A percentile compares a stretch with the other conserved stretches of the same genome.
phyloP scores from a whole-genome alignment of 2,113 vertebrate species.

The Cygnus atratus region DNA sequence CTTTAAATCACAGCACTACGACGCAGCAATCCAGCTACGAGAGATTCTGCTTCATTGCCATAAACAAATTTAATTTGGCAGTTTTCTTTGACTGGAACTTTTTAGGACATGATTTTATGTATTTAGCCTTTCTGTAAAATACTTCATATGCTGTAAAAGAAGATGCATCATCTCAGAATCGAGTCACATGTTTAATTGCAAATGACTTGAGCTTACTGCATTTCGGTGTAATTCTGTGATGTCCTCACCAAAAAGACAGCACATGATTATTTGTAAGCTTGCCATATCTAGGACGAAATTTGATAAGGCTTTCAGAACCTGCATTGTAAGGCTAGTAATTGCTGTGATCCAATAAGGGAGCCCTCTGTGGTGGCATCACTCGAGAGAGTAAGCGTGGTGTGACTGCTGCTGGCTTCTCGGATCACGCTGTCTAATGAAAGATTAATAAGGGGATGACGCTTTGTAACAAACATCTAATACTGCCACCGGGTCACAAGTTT shows the following conservation, averaged over 20 bases:
- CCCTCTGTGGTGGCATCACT: conserved; percentile 70
- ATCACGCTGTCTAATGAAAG: conserved; percentile 75
- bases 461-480: conserved; percentile 63
- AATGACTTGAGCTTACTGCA: conserved; percentile 73
- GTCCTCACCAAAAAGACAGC: conserved; percentile 70
- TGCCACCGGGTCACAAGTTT: conserved; percentile 61
- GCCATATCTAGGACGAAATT: conserved; percentile 68
- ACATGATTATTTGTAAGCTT: conserved; percentile 76
- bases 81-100: conserved; percentile 36
- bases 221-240: conserved; percentile 70
- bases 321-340: conserved; percentile 63
- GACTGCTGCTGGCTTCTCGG: conserved; percentile 63
- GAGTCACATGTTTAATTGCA: conserved; percentile 70
- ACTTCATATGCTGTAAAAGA: conserved; percentile 27
- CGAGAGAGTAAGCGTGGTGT: conserved; percentile 40
- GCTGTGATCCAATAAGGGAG: conserved; percentile 76
- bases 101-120: not conserved
- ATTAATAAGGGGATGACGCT: conserved; percentile 74
- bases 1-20: not conserved
- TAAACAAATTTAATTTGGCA: conserved; percentile 2
- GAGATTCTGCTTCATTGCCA: not conserved
- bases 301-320: conserved; percentile 72
- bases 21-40: not conserved
- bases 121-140: conserved; percentile 50
- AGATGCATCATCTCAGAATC: conserved; percentile 52